Conservation (phyloP, 2,113 vertebrate genomes). For the Barnardius zonarius region DNA sequence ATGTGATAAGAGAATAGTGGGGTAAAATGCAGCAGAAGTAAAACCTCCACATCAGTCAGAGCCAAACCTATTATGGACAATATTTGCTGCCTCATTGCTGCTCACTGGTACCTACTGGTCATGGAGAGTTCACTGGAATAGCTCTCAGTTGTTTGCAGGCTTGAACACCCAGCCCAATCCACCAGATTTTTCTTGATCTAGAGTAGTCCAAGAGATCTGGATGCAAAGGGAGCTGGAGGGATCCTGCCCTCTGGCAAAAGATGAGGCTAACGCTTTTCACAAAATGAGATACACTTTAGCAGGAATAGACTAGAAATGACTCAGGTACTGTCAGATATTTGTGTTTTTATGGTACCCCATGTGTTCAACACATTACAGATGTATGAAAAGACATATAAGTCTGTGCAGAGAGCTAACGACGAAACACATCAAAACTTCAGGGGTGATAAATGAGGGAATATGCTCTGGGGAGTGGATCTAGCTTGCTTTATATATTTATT, state of each 20-base stretch:
- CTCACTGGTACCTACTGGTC: neutral
- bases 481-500: slow-evolving; percentile 3
- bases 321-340: neutral
- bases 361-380: neutral
- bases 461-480: neutral
- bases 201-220: neutral
- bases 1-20: neutral
- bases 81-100: slow-evolving; percentile 8
- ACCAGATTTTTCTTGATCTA: neutral
- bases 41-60: neutral
- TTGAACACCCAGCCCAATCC: neutral
- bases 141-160: neutral
- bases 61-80: neutral
- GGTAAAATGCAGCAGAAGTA: neutral
- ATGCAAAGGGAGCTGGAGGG: neutral
- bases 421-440: slow-evolving; percentile 8
- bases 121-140: neutral
- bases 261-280: neutral
- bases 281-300: neutral
- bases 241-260: neutral
- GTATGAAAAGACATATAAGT: neutral
- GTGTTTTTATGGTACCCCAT: neutral
- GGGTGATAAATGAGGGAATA: neutral
- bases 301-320: neutral
- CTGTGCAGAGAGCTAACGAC: neutral